Conservation (phyloP, 2,113 vertebrate genomes). For the Indicator indicator region DNA sequence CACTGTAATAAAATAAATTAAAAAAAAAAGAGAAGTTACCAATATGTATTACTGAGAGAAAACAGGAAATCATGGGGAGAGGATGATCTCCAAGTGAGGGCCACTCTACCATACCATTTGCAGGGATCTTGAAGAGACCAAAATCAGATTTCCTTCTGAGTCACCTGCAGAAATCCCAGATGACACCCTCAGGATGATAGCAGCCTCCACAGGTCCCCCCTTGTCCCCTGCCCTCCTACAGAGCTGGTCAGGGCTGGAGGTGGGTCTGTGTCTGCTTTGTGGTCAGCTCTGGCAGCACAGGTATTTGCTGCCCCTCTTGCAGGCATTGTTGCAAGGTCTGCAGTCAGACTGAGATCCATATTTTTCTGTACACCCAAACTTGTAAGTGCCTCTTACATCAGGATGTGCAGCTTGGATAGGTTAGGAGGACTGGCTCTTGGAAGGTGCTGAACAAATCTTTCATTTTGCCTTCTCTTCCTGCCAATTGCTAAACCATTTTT, state of each 20-base stretch:
- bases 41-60: neutral
- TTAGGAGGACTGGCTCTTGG: neutral
- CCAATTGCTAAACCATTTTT: neutral
- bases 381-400: neutral
- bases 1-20: neutral
- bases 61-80: neutral
- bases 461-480: neutral
- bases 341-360: neutral
- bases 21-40: too few species aligned
- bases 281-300: neutral
- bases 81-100: neutral
- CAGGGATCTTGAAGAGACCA: neutral
- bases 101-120: fast-evolving
- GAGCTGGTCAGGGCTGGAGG: neutral
- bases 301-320: fast-evolving
- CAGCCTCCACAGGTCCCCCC: fast-evolving
- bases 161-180: neutral
- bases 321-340: neutral
- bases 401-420: neutral
- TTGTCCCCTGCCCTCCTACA: neutral
- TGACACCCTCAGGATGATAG: neutral
- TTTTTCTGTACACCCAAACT: neutral
- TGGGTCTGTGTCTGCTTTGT: neutral
- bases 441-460: neutral
- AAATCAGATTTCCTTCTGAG: neutral